Evolutionary conservation across 92 coral and sea anemone genomes (phyloP).

Genomic region (Ricordea florida): DNA sequence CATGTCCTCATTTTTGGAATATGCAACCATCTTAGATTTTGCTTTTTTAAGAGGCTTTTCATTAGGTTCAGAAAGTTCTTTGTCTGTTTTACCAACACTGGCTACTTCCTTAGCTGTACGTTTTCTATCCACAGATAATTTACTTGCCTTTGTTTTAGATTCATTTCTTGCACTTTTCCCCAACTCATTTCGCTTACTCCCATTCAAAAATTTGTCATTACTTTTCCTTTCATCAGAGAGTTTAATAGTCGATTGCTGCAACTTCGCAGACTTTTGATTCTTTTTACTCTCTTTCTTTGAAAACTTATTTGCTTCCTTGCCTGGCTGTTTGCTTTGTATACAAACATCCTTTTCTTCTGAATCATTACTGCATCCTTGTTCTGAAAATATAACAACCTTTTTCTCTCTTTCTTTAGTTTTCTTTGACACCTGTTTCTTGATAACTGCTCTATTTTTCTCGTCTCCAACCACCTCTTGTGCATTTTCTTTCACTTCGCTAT

Average conservation of each 20-base stretch:
- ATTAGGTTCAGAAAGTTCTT: neutral
- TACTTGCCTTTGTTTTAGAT: neutral
- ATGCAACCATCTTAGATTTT: neutral
- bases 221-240: too few species aligned
- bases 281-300: too few species aligned
- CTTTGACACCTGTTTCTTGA: too few species aligned
- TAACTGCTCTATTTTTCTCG: too few species aligned
- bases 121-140: neutral
- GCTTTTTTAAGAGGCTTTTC: neutral
- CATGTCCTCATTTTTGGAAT: neutral
- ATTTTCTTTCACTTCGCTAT: too few species aligned
- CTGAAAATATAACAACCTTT: neutral
- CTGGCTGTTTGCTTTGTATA: slow-evolving; percentile 26
- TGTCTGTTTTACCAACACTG: neutral
- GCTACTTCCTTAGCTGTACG: neutral
- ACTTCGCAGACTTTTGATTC: too few species aligned
- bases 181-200: neutral
- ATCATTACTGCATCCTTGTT: neutral
- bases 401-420: too few species aligned
- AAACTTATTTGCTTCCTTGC: too few species aligned
- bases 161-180: neutral
- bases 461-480: too few species aligned
- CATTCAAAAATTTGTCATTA: too few species aligned
- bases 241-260: too few species aligned
- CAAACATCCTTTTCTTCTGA: neutral